phyloP scores from a whole-genome alignment of 1,140 invertebrate species.

The Cotesia vestalis region DNA sequence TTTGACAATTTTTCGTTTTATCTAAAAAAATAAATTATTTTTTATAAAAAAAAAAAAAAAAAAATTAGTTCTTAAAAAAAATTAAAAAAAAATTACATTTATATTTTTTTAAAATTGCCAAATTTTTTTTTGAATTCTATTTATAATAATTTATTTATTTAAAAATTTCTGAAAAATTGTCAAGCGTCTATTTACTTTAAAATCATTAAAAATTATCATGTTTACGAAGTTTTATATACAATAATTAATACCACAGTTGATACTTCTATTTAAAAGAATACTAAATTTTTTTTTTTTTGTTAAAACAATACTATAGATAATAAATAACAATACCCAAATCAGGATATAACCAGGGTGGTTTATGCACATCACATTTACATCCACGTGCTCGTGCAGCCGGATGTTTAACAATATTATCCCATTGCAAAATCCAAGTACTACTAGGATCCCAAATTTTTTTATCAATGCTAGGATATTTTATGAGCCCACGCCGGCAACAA shows the following conservation, averaged over 20 bases:
- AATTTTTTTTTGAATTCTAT: too few relatives aligned
- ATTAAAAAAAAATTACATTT: too few relatives aligned
- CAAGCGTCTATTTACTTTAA: too few relatives aligned
- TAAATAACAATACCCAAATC: conserved; percentile 55
- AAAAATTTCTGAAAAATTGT: too few relatives aligned
- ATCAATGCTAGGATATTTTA: conserved; percentile 62
- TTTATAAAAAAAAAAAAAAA: too few relatives aligned
- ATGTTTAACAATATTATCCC: conserved; percentile 69
- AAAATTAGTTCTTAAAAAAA: too few relatives aligned
- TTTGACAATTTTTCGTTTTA: too few relatives aligned
- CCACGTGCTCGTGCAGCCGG: conserved; percentile 63
- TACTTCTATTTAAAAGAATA: not conserved
- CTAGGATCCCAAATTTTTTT: conserved; percentile 66
- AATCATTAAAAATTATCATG: too few relatives aligned
- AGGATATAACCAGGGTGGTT: conserved; percentile 60
- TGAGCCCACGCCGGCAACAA: conserved; percentile 58
- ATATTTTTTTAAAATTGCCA: too few relatives aligned
- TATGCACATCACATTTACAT: conserved; percentile 63
- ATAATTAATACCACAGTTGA: not conserved
- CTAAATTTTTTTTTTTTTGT: conserved; percentile 1
- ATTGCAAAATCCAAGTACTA: conserved; percentile 68
- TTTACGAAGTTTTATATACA: too few relatives aligned
- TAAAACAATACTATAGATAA: not conserved
- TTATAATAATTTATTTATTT: too few relatives aligned
- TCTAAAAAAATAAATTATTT: too few relatives aligned